A percentile compares a stretch with the other conserved stretches of the same genome.
Evolutionary conservation across 2,888 invertebrate species (phyloP).

Genomic region (Anoplius nigerrimus): DNA sequence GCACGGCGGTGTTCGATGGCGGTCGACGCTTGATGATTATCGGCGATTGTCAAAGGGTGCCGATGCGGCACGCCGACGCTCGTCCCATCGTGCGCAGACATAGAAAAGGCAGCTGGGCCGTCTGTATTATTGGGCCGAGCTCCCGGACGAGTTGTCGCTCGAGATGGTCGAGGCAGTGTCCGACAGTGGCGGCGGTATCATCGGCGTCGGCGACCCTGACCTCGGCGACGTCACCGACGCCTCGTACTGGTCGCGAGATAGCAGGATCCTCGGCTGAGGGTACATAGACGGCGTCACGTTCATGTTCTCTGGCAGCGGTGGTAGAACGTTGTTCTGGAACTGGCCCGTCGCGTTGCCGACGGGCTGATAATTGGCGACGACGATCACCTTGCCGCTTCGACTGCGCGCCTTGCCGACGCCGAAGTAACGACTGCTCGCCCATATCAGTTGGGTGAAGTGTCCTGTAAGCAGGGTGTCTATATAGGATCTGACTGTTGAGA

Average conservation of each 20-base stretch:
- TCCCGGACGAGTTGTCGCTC: constrained; percentile 35
- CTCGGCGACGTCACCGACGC: constrained; percentile 22
- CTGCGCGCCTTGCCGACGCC: constrained; percentile 89
- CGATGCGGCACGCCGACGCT: constrained; percentile 34
- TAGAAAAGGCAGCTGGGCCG: constrained; percentile 67
- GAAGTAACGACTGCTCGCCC: constrained; percentile 85
- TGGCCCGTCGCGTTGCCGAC: constrained; percentile 86
- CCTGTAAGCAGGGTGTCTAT: constrained; percentile 76
- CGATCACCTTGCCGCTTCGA: constrained; percentile 86
- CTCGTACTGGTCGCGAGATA: constrained; percentile 21
- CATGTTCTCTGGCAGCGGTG: constrained; percentile 81
- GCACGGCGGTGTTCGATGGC: too few relatives aligned
- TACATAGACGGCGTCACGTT: constrained; percentile 70
- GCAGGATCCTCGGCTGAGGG: constrained; percentile 54
- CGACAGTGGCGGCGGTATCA: constrained; percentile 27
- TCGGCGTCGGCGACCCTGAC: constrained; percentile 32
- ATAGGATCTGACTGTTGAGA: neutral
- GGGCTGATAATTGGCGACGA: constrained; percentile 90
- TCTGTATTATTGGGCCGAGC: constrained; percentile 66
- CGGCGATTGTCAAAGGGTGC: too few relatives aligned
- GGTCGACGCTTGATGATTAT: too few relatives aligned
- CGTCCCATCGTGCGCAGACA: constrained; percentile 63
- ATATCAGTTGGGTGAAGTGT: constrained; percentile 91
- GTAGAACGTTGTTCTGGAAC: constrained; percentile 86
- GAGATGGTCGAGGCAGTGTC: constrained; percentile 9